Evolutionary conservation across 2,888 invertebrate genomes (phyloP).

Genomic region (Rhimphoctona megacephalus): DNA sequence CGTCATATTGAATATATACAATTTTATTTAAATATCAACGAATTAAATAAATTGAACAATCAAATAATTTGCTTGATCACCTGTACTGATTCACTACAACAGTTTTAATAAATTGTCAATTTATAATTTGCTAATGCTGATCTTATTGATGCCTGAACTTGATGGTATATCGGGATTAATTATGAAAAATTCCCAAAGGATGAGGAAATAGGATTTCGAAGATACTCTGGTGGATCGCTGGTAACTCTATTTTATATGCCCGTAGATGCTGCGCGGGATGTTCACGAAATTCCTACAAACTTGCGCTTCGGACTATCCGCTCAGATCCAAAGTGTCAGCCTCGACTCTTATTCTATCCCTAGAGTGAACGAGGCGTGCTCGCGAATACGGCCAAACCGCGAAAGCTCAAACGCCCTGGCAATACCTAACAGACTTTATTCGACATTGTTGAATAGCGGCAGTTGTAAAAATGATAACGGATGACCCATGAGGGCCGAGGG

Average conservation of each 20-base stretch:
- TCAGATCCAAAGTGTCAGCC: slow-evolving; percentile 58
- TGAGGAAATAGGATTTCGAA: slow-evolving; percentile 37
- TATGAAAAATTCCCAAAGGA: slow-evolving; percentile 37
- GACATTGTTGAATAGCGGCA: slow-evolving; percentile 85
- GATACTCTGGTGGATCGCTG: slow-evolving; percentile 48
- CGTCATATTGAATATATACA: background rate
- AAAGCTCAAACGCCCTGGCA: slow-evolving; percentile 72
- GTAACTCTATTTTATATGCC: slow-evolving; percentile 44
- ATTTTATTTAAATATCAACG: background rate
- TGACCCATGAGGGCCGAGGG: slow-evolving; percentile 82
- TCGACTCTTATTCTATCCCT: slow-evolving; percentile 61
- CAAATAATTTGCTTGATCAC: too few relatives aligned
- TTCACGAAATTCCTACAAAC: slow-evolving; percentile 54
- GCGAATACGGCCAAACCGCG: slow-evolving; percentile 31
- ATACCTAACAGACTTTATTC: slow-evolving; percentile 85
- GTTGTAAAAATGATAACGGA: slow-evolving; percentile 85
- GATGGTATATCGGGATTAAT: slow-evolving; percentile 10
- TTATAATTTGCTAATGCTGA: background rate
- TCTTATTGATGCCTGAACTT: background rate
- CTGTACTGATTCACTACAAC: too few relatives aligned
- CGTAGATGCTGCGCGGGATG: slow-evolving; percentile 21
- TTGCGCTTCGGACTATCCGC: slow-evolving; percentile 21
- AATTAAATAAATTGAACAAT: background rate
- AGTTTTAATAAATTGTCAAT: too few relatives aligned
- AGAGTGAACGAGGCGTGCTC: slow-evolving; percentile 34